Conservation (phyloP, 2,797 vertebrate species). For the Adrianichthys oophorus region DNA sequence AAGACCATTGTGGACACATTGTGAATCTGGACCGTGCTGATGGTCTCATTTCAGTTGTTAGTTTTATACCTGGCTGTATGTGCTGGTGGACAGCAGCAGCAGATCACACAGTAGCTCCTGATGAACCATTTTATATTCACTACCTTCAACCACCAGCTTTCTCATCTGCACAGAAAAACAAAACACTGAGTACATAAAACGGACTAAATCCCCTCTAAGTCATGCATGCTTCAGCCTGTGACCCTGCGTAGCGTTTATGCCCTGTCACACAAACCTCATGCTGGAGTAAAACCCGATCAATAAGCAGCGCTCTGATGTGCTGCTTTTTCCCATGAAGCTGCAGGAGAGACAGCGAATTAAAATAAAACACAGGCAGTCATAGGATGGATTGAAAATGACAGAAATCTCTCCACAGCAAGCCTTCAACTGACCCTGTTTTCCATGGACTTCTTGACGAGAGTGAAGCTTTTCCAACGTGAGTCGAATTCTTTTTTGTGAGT, state of each 20-base stretch:
- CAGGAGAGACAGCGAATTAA: conserved; percentile 16
- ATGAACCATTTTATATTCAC: conserved; percentile 91
- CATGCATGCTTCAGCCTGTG: neutral
- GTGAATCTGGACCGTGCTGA: conserved; percentile 18
- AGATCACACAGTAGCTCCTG: conserved; percentile 92
- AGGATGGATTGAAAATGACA: conserved; percentile 29
- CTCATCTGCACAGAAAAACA: conserved; percentile 79
- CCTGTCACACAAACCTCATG: conserved; percentile 84
- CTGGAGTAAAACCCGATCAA: conserved; percentile 94
- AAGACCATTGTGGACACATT: conserved; percentile 14
- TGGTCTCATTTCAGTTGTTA: conserved; percentile 18
- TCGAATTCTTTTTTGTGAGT: conserved; percentile 97
- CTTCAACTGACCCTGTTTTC: conserved; percentile 89
- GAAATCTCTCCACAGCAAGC: conserved; percentile 9
- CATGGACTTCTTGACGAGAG: conserved; percentile 97
- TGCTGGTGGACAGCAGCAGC: conserved; percentile 92
- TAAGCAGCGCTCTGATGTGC: conserved; percentile 91
- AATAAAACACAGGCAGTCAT: conserved; percentile 9
- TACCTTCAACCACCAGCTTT: conserved; percentile 91
- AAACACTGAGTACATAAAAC: conserved; percentile 1
- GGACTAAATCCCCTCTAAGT: neutral
- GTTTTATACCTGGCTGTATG: conserved; percentile 89
- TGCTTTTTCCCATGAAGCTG: conserved; percentile 94
- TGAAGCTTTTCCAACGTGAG: conserved; percentile 97
- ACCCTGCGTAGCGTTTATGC: neutral